These are phyloP conservation scores for Pelosia muscerda DNA, from an alignment of 2,888 invertebrate species.

Conservation along the genomic window DNA sequence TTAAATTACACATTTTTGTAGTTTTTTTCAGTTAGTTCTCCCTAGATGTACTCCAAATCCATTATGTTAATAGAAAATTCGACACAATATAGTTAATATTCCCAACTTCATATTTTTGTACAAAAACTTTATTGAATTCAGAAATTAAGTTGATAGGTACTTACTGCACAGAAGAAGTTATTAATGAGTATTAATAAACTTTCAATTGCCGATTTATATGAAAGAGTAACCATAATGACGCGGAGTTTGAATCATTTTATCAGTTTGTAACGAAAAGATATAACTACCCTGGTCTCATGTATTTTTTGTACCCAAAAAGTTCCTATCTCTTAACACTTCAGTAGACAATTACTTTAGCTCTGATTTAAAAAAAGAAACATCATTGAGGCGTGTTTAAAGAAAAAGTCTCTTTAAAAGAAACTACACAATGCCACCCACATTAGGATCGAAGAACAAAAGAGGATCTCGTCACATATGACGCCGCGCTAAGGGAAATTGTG, in stretches of 20 bases:
- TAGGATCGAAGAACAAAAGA: constrained; percentile 23
- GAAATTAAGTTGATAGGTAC: neutral
- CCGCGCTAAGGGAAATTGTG: constrained; percentile 61
- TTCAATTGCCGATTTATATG: neutral
- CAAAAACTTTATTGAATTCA: neutral
- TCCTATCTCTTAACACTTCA: constrained; percentile 11
- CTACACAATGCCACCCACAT: constrained; percentile 19
- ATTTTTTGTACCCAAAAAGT: neutral
- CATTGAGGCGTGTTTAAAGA: constrained; percentile 6
- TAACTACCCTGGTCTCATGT: neutral
- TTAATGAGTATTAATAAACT: neutral
- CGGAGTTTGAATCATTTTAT: neutral
- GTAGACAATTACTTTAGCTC: constrained; percentile 1
- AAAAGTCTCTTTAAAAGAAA: constrained; percentile 13
- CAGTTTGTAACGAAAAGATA: neutral
- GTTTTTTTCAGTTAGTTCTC: neutral
- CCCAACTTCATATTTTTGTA: neutral
- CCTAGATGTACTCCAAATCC: neutral
- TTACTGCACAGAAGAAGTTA: neutral
- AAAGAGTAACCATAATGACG: neutral
- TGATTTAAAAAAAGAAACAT: neutral
- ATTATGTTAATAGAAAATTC: no score
- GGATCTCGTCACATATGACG: constrained; percentile 52
- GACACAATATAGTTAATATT: neutral
- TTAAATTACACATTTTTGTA: neutral